Evolutionary conservation across 2,797 vertebrate genomes (phyloP), one percentile per base, ranked within the genome.

Genomic region (Threskiornis aethiopicus): DNA sequence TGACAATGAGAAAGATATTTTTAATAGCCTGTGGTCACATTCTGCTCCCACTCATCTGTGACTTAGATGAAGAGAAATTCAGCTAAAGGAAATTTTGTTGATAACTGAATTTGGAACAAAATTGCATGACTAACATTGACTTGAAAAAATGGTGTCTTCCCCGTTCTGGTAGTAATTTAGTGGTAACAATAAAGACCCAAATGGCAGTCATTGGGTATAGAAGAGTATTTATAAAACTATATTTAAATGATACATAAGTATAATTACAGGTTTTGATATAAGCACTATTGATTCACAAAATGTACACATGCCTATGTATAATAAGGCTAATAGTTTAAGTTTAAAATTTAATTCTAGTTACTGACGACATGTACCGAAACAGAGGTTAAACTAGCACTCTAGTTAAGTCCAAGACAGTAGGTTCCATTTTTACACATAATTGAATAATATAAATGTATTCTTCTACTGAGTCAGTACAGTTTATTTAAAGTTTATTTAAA

Each of bases 1-100:
- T 93, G 87, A 97, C 79, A 97, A 88, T 37, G 47, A 84, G 37
- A 91, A 95, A 77, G 26, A 55, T 39, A 41, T n/a, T 81, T 95
- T 87, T 83, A 82, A 87, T 58, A 81, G 20, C 33, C n/a, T 91
- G 44, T n/a, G 75, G 72, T 92, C 91, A 72, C 29, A 42, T 92
- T 91, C 82, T 71, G 49, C 54, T 84, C 58, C 13, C 0, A 29
- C 20, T 76, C 67, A 51, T 57, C 65, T 41, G 24, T 13, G 44
- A 47, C n/a, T 92, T 39, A 51, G 39, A 41, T 6, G 19, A 90
- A 71, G 26, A 83, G 25, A 79, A 95, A 87, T 64, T 66, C 39
- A 54, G 57, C 59, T 54, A 31, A 73, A 71, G 12, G 16, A 58
- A 65, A 66, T 65, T 47, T 33, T 49, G 10, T 39, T 83, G 64